phyloP scores from a whole-genome alignment of 2,888 invertebrate genomes.

The Agrochola lychnidis region DNA sequence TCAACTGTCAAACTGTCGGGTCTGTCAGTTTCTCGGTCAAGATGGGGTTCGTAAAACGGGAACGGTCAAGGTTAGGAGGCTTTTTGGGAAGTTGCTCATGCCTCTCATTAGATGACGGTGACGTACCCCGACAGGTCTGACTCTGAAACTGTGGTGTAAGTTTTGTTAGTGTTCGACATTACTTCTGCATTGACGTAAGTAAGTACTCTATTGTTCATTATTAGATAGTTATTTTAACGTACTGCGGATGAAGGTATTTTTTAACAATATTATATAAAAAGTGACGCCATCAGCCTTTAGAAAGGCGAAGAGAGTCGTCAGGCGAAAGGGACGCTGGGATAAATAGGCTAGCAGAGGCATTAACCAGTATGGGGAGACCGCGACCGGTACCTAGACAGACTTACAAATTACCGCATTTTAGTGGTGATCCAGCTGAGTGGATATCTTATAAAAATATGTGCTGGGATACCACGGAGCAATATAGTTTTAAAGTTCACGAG shows the following conservation, averaged over 20 bases:
- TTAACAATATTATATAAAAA: neutral
- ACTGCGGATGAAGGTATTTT: no score
- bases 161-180: neutral
- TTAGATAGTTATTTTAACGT: neutral
- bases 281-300: neutral
- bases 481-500: no score
- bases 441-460: no score
- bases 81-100: constrained; percentile 10
- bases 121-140: constrained; percentile 1
- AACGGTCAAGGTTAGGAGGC: constrained; percentile 48
- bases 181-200: neutral
- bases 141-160: neutral
- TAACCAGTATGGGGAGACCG: no score
- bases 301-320: no score
- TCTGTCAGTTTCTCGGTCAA: constrained; percentile 26
- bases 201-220: neutral
- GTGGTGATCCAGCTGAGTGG: no score
- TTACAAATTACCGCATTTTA: no score
- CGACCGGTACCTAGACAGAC: no score
- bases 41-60: constrained; percentile 21
- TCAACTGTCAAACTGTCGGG: constrained; percentile 2
- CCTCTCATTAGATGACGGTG: neutral
- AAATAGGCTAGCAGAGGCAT: no score
- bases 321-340: no score
- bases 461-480: no score